These are phyloP conservation scores for Pinctada fucata DNA, from an alignment of 2,888 invertebrate genomes.

Conservation along the genomic window DNA sequence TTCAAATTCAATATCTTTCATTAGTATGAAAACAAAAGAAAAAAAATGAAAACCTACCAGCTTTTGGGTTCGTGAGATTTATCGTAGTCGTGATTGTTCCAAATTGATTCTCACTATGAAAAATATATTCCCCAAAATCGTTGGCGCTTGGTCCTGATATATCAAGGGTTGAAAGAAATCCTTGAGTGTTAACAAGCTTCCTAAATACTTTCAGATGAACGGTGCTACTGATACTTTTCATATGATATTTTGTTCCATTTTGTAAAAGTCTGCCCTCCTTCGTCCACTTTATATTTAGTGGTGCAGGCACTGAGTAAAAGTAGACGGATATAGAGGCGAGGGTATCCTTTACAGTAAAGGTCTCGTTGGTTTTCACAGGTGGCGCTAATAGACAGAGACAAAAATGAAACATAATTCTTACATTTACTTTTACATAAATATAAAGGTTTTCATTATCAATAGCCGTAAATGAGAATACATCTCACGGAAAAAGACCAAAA, in stretches of 20 bases:
- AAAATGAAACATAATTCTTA: too few species aligned
- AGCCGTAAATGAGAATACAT: too few species aligned
- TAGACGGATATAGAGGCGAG: not conserved
- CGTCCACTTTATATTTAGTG: not conserved
- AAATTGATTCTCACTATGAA: not conserved
- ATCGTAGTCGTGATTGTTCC: not conserved
- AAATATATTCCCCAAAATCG: not conserved
- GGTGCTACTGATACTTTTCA: not conserved
- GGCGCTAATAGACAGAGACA: too few species aligned
- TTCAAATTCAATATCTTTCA: too few species aligned
- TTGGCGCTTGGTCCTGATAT: not conserved
- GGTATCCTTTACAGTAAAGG: too few species aligned
- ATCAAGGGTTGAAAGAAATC: not conserved
- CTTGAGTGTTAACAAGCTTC: not conserved
- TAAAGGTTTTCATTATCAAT: too few species aligned
- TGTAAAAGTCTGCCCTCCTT: not conserved
- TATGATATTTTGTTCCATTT: not conserved
- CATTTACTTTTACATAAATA: too few species aligned
- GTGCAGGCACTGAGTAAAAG: not conserved
- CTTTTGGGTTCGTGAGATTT: not conserved
- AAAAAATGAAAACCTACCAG: too few species aligned
- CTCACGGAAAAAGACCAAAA: too few species aligned
- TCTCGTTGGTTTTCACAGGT: too few species aligned
- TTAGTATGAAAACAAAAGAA: too few species aligned
- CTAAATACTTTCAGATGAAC: not conserved